Conservation (phyloP, 2,113 vertebrate genomes). For the Todiramphus saurophagus region DNA sequence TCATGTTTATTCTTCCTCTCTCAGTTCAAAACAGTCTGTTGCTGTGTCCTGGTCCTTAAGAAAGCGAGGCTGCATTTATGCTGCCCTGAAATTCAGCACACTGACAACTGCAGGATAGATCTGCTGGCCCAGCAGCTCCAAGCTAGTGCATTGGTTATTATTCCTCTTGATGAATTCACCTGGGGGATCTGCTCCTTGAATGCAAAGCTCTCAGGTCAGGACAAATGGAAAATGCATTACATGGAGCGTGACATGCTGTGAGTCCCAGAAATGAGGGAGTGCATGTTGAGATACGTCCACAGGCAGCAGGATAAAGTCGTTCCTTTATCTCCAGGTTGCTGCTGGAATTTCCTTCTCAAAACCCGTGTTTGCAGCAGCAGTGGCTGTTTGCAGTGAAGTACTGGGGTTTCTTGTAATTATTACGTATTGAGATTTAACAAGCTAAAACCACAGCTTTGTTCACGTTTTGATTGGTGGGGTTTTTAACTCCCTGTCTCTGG, state of each 20-base stretch:
- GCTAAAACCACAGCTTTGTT: neutral
- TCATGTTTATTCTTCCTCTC: neutral
- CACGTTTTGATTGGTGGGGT: neutral
- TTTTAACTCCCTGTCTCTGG: neutral
- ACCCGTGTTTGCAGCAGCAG: neutral
- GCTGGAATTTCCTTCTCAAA: constrained; percentile 10
- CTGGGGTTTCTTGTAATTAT: neutral
- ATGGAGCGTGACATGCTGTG: neutral
- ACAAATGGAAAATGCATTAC: constrained; percentile 1
- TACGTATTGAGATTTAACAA: neutral
- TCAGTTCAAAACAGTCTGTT: neutral
- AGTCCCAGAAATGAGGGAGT: neutral
- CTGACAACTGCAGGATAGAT: neutral
- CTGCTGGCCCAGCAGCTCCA: constrained; percentile 9
- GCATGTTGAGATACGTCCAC: neutral
- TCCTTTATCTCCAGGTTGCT: constrained; percentile 15
- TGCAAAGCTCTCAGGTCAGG: constrained; percentile 1
- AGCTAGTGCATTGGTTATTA: neutral
- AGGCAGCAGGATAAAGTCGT: neutral
- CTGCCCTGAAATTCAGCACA: neutral
- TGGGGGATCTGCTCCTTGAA: neutral
- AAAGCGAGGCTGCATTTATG: neutral
- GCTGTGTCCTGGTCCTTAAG: neutral
- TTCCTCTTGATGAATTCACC: constrained; percentile 2
- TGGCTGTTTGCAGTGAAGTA: neutral